Conservation (phyloP, 2,113 vertebrate genomes). For the Eidolon helvum region DNA sequence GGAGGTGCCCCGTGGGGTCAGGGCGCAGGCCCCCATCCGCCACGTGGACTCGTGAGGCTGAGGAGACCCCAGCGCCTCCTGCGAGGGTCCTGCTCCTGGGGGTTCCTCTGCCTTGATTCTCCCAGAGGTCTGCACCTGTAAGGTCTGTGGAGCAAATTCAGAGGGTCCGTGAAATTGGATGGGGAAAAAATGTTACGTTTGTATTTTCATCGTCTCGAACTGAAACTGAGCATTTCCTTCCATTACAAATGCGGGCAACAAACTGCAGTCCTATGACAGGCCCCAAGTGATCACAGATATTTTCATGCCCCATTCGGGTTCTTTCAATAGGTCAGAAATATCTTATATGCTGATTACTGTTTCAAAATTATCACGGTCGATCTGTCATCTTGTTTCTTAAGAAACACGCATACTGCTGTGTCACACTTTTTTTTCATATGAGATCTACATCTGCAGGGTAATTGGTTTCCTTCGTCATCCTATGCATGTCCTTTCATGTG, state of each 20-base stretch:
- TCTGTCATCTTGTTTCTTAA: background rate
- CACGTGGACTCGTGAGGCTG: background rate
- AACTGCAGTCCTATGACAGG: fast-evolving
- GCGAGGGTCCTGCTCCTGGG: fast-evolving
- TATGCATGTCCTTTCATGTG: background rate
- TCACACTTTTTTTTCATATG: background rate
- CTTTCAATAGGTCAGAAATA: background rate
- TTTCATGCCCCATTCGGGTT: background rate
- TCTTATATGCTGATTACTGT: fast-evolving
- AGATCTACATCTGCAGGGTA: background rate
- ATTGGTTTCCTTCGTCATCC: background rate
- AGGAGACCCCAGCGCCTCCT: background rate
- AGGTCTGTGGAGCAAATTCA: background rate
- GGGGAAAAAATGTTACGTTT: background rate
- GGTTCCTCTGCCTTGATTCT: background rate
- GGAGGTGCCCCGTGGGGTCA: background rate
- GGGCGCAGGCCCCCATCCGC: background rate
- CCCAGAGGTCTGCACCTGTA: background rate
- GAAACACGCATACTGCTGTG: fast-evolving
- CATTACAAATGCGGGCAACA: fast-evolving
- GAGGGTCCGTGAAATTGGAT: background rate
- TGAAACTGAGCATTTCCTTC: background rate
- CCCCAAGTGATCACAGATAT: background rate
- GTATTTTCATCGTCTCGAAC: background rate
- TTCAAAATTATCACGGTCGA: fast-evolving